Conservation (phyloP, 2,113 vertebrate genomes). For the Larimichthys crocea region DNA sequence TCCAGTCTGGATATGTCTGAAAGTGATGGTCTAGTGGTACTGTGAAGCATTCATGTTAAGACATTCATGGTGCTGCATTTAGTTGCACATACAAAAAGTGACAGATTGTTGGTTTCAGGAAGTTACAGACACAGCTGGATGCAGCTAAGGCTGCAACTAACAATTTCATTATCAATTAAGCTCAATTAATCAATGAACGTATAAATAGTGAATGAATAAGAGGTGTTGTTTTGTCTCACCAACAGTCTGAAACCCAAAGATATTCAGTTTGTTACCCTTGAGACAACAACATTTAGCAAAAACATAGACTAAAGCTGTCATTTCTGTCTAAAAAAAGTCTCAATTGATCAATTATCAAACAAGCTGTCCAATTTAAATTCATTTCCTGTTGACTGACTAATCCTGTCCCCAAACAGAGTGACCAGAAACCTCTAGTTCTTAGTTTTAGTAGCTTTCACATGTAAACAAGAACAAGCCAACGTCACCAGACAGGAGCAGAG, state of each 20-base stretch:
- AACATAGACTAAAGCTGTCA: background rate
- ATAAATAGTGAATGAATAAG: no score
- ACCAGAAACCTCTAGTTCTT: background rate
- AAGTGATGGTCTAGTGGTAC: background rate
- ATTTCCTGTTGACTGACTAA: background rate
- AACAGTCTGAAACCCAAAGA: background rate
- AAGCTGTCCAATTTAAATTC: background rate
- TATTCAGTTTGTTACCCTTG: background rate
- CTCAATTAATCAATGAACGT: background rate
- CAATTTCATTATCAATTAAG: background rate
- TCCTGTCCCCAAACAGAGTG: background rate
- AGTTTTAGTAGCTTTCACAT: background rate
- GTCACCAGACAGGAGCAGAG: background rate
- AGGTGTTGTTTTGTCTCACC: background rate
- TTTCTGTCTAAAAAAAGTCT: no score
- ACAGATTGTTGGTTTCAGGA: background rate
- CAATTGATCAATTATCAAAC: background rate
- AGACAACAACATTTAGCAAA: background rate
- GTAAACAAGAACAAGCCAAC: background rate
- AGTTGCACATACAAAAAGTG: background rate
- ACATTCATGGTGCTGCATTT: background rate
- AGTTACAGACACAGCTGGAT: no score
- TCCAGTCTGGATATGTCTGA: background rate
- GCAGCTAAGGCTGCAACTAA: no score
- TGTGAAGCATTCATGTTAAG: no score